Evolutionary conservation across 2,888 invertebrate species (phyloP).

Genomic region (Dryocosmus kuriphilus): DNA sequence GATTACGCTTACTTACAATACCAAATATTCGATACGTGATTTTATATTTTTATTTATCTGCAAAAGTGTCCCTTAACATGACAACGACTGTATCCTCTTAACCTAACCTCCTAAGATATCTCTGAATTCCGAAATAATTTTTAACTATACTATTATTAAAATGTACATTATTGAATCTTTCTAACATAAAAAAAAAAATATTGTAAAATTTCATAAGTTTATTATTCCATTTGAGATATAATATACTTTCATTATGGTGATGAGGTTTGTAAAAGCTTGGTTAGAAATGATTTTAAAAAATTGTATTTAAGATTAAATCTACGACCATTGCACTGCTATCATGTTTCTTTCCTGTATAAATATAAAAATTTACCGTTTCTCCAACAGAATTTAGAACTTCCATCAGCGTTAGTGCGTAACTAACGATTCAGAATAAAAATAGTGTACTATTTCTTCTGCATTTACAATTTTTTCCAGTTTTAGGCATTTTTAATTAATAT

Average conservation of each 20-base stretch:
- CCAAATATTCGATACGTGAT: no score
- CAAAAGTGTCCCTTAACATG: no score
- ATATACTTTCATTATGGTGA: not conserved
- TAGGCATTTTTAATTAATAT: not conserved
- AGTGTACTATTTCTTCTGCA: not conserved
- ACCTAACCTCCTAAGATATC: no score
- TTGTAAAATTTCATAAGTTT: not conserved
- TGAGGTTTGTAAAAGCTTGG: not conserved
- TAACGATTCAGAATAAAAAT: not conserved
- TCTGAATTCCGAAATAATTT: no score
- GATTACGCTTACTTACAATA: no score
- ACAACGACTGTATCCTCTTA: no score
- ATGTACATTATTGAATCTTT: not conserved
- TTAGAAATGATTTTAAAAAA: not conserved
- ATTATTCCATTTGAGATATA: not conserved
- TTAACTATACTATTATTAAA: no score
- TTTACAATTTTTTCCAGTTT: not conserved
- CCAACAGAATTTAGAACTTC: slow-evolving; percentile 6
- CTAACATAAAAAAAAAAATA: not conserved
- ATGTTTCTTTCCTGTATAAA: not conserved
- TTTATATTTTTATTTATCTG: no score
- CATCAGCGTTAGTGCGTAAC: slow-evolving; percentile 20
- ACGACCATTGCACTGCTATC: not conserved
- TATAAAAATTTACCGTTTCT: not conserved
- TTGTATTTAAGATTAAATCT: not conserved